phyloP scores from a whole-genome alignment of 2,797 vertebrate species.

The Sorex maritimensis region DNA sequence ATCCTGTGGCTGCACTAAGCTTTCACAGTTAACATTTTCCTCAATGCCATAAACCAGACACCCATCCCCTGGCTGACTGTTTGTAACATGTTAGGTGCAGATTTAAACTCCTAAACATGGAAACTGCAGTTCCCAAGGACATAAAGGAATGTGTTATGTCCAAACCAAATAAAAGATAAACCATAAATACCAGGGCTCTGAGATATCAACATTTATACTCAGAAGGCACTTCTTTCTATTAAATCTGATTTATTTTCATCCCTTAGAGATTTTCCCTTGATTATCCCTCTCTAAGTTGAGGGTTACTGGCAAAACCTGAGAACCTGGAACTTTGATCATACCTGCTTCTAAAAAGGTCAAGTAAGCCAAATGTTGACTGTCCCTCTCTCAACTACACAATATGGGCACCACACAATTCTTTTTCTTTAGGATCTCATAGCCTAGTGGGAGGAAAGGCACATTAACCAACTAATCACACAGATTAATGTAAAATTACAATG shows the following conservation, averaged over 20 bases:
- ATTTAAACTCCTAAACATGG: slow-evolving; percentile 88
- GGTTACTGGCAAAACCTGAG: slow-evolving; percentile 15
- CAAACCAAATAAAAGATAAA: slow-evolving; percentile 81
- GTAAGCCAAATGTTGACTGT: not conserved
- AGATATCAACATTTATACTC: slow-evolving; percentile 70
- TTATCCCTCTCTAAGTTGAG: slow-evolving; percentile 10
- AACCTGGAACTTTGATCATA: slow-evolving; percentile 43
- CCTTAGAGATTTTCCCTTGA: slow-evolving; percentile 7
- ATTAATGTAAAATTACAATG: not conserved
- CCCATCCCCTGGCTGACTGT: not conserved
- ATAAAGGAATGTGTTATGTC: slow-evolving; percentile 84
- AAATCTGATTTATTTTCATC: slow-evolving; percentile 62
- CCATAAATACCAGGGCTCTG: slow-evolving; percentile 56
- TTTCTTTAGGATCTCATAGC: not conserved
- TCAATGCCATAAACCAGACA: slow-evolving; percentile 46
- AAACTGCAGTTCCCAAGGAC: slow-evolving; percentile 79
- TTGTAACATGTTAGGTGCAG: slow-evolving; percentile 75
- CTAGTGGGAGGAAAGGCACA: not conserved
- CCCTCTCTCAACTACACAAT: not conserved
- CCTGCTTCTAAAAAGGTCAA: slow-evolving; percentile 53
- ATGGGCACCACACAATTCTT: not conserved
- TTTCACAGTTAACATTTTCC: slow-evolving; percentile 42
- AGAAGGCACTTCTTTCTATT: slow-evolving; percentile 67
- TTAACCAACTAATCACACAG: not conserved
- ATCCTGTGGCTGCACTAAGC: slow-evolving; percentile 15